Evolutionary conservation across 2,797 vertebrate genomes (phyloP).

Genomic region (Anabas testudineus): DNA sequence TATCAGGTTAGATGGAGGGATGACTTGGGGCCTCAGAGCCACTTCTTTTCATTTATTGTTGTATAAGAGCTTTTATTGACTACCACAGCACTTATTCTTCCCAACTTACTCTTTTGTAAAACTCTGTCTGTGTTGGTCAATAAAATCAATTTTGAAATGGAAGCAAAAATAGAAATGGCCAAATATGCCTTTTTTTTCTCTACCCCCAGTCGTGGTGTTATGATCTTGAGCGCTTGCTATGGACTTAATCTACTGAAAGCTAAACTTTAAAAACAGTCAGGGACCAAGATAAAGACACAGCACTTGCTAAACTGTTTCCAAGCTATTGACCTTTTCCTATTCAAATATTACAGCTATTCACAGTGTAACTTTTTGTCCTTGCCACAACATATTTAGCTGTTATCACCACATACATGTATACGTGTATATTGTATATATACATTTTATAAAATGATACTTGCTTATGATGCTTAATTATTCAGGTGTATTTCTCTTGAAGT

Average conservation of each 20-base stretch:
- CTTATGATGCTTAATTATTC: not conserved
- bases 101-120: slow-evolving; percentile 35
- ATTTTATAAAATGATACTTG: slow-evolving; percentile 23
- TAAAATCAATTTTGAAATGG: slow-evolving; percentile 49
- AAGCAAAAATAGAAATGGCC: slow-evolving; percentile 4
- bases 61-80: slow-evolving; percentile 59
- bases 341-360: not conserved
- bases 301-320: slow-evolving; percentile 8
- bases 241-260: slow-evolving; percentile 18
- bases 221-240: slow-evolving; percentile 12
- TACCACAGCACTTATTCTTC: slow-evolving; percentile 21
- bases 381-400: slow-evolving; percentile 68
- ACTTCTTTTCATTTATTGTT: slow-evolving; percentile 28
- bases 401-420: slow-evolving; percentile 44
- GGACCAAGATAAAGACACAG: not conserved
- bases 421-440: slow-evolving; percentile 39
- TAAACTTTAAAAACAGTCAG: slow-evolving; percentile 18
- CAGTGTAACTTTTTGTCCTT: slow-evolving; percentile 29
- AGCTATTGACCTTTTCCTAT: not conserved
- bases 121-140: slow-evolving; percentile 31
- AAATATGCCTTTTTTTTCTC: slow-evolving; percentile 41
- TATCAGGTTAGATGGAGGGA: slow-evolving; percentile 13
- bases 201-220: slow-evolving; percentile 31
- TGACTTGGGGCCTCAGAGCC: slow-evolving; percentile 34
- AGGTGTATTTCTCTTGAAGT: not conserved